Evolutionary conservation across 2,888 invertebrate genomes (phyloP).

Genomic region (Caenorhabditis auriculariae): DNA sequence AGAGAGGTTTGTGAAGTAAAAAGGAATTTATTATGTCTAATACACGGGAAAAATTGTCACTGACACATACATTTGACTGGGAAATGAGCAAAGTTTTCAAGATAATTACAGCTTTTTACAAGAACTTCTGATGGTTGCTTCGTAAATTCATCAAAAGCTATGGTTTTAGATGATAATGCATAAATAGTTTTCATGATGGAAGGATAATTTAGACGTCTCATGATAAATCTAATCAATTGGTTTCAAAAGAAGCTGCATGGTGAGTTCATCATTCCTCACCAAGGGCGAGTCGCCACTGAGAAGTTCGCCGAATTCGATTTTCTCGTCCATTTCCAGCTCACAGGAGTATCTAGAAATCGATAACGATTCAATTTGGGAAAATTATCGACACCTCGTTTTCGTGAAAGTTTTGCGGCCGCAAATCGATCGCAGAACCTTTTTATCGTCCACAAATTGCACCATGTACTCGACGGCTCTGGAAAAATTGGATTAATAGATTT

Average conservation of each 20-base stretch:
- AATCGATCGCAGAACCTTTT: conserved; percentile 64
- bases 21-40: no score
- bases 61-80: neutral
- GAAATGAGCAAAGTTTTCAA: conserved; percentile 1
- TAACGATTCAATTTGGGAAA: neutral
- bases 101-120: no score
- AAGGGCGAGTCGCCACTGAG: conserved; percentile 48
- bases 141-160: no score
- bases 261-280: conserved; percentile 43
- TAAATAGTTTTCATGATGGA: neutral
- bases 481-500: neutral
- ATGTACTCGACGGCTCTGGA: conserved; percentile 54
- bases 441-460: conserved; percentile 63
- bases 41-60: no score
- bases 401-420: conserved; percentile 66
- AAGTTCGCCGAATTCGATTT: conserved; percentile 60
- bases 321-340: conserved; percentile 66
- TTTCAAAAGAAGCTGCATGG: conserved; percentile 47
- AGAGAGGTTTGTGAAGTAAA: no score
- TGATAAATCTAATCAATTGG: conserved; percentile 46
- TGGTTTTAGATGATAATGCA: no score
- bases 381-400: conserved; percentile 60
- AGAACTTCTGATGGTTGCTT: no score
- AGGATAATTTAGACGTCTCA: neutral
- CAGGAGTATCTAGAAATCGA: conserved; percentile 62